These are phyloP conservation scores for Microcebus ravelobensis DNA, from an alignment of 2,113 vertebrate genomes.

Conservation along the genomic window DNA sequence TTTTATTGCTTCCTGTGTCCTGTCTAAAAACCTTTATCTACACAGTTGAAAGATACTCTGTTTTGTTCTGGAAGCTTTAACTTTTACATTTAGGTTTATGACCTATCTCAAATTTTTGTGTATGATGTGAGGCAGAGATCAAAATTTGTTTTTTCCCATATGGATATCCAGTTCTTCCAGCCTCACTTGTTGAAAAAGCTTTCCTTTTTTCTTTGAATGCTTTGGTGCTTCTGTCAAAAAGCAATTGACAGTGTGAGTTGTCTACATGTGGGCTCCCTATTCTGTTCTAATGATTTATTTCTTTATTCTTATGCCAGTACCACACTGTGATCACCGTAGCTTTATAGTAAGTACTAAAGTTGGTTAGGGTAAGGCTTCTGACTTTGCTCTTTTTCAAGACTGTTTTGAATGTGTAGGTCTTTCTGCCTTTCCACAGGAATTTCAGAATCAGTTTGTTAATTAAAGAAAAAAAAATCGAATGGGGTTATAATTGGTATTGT, in stretches of 20 bases:
- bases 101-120: neutral
- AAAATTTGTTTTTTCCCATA: neutral
- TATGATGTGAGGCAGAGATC: neutral
- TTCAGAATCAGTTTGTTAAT: neutral
- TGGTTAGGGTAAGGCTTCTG: neutral
- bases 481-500: neutral
- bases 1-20: neutral
- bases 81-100: neutral
- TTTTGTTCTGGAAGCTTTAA: slow-evolving; percentile 25
- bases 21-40: neutral
- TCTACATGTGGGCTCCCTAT: neutral
- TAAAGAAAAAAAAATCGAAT: neutral
- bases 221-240: neutral
- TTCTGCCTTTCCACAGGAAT: neutral
- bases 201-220: neutral
- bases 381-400: neutral
- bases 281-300: neutral
- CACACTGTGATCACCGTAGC: neutral
- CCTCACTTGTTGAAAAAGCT: neutral
- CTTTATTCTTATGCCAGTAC: neutral
- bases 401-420: neutral
- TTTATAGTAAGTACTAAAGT: neutral
- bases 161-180: neutral
- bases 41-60: neutral
- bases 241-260: neutral